Evolutionary conservation across 2,113 vertebrate genomes (phyloP).

Genomic region (Planiliza haematocheilus): DNA sequence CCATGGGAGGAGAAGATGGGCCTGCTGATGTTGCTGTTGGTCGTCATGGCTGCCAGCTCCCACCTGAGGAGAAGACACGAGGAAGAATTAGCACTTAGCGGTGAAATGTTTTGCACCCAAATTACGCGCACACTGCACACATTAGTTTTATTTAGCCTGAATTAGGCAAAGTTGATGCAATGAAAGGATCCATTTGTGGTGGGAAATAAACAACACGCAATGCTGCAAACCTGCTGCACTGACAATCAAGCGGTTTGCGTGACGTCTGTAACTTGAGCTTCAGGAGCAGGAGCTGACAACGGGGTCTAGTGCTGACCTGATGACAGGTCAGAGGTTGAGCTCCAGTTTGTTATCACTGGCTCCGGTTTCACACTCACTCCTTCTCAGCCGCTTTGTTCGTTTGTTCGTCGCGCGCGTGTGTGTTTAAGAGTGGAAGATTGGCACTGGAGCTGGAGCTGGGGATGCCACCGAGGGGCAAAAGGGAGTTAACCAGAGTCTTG

Average conservation of each 20-base stretch:
- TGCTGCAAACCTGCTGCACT: neutral
- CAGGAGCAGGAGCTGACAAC: slow-evolving; percentile 75
- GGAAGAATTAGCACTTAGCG: neutral
- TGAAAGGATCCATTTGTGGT: no score
- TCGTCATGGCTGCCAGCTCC: slow-evolving; percentile 99
- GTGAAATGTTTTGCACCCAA: neutral
- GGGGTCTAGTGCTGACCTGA: slow-evolving; percentile 77
- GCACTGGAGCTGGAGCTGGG: slow-evolving; percentile 64
- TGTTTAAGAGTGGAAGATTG: slow-evolving; percentile 66
- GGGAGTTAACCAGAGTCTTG: slow-evolving; percentile 71
- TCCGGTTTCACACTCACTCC: slow-evolving; percentile 84
- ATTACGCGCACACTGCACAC: no score
- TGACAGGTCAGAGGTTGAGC: slow-evolving; percentile 85
- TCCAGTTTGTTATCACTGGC: slow-evolving; percentile 85
- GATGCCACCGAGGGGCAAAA: slow-evolving; percentile 64
- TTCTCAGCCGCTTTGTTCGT: slow-evolving; percentile 70
- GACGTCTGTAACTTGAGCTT: slow-evolving; percentile 76
- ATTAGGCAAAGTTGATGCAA: no score
- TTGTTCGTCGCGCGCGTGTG: slow-evolving; percentile 60
- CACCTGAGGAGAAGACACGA: slow-evolving; percentile 84
- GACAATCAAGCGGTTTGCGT: slow-evolving; percentile 13
- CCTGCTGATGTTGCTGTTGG: slow-evolving; percentile 99
- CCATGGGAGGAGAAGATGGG: slow-evolving; percentile 97
- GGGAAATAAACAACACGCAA: no score
- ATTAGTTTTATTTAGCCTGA: no score